A percentile compares a stretch with the other conserved stretches of the same genome.
Evolutionary conservation across 53 echinoderm and acorn worm genomes (phyloP).

Genomic region (Stichopus horrens): DNA sequence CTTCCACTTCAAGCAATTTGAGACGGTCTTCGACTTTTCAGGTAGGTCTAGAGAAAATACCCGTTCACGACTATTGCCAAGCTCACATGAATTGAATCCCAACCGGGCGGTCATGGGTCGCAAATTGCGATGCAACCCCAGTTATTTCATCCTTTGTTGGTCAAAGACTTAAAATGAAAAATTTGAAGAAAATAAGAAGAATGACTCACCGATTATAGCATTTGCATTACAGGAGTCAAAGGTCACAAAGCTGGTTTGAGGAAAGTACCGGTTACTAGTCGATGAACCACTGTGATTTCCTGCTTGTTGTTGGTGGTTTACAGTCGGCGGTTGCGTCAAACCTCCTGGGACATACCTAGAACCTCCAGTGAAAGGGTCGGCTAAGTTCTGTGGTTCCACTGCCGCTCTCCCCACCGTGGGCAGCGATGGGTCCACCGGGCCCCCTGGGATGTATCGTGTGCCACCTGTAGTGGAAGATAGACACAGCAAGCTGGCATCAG

Average conservation of each 20-base stretch:
- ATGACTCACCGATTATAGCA: constrained; percentile 73
- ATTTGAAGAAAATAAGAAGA: background rate
- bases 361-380: constrained; percentile 77
- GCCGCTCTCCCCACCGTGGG: constrained; percentile 53
- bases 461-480: constrained; percentile 53
- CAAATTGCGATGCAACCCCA: too few relatives aligned
- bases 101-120: too few relatives aligned
- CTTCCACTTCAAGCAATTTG: too few relatives aligned
- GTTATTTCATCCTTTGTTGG: background rate
- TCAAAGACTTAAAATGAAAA: background rate
- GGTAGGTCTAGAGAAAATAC: too few relatives aligned
- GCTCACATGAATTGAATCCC: too few relatives aligned
- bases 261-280: constrained; percentile 75
- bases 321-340: background rate
- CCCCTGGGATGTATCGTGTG: constrained; percentile 84
- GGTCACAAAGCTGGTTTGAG: constrained; percentile 67
- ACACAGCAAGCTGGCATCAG: background rate
- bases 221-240: constrained; percentile 82
- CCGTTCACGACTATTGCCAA: too few relatives aligned
- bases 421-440: constrained; percentile 50
- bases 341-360: constrained; percentile 51
- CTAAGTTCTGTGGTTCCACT: constrained; percentile 23
- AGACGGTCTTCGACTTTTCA: too few relatives aligned
- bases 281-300: constrained; percentile 12
- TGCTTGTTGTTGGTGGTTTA: background rate